These are phyloP conservation scores for Drosophila lini DNA, from an alignment of 1,140 invertebrate genomes.

Conservation along the genomic window DNA sequence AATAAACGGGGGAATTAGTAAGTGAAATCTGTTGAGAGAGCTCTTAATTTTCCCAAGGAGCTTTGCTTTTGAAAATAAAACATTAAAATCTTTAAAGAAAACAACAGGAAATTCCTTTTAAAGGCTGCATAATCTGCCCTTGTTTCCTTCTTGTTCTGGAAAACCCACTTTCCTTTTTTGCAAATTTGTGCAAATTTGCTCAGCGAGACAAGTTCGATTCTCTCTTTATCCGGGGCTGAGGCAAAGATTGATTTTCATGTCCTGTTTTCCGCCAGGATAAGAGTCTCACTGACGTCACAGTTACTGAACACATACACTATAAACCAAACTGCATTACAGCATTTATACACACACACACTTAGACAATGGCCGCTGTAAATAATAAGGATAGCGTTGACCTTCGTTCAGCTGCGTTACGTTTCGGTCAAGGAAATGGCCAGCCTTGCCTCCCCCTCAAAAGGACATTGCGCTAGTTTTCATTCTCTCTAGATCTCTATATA, in stretches of 20 bases:
- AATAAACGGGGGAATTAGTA: neutral
- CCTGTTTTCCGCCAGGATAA: conserved; percentile 47
- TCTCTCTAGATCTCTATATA: neutral
- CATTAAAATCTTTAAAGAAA: neutral
- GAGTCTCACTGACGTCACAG: conserved; percentile 69
- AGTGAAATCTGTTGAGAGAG: neutral
- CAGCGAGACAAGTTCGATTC: conserved; percentile 37
- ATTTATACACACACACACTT: conserved; percentile 57
- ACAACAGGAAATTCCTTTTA: neutral
- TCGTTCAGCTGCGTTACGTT: conserved; percentile 74
- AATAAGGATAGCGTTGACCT: conserved; percentile 64
- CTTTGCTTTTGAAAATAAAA: neutral
- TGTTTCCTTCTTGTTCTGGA: neutral
- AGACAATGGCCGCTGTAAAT: conserved; percentile 69
- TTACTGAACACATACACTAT: conserved; percentile 10
- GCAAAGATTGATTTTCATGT: conserved; percentile 39
- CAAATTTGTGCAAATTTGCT: conserved; percentile 37
- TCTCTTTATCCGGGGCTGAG: neutral
- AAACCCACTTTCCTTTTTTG: conserved; percentile 22
- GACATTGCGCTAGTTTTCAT: conserved; percentile 73
- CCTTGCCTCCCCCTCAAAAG: conserved; percentile 38
- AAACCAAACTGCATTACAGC: conserved; percentile 25
- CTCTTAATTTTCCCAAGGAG: neutral
- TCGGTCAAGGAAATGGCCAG: conserved; percentile 77
- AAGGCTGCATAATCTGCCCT: neutral